Base-by-base conservation (phyloP, 2,888 invertebrate genomes). In the Cephonodes hylas region DNA sequence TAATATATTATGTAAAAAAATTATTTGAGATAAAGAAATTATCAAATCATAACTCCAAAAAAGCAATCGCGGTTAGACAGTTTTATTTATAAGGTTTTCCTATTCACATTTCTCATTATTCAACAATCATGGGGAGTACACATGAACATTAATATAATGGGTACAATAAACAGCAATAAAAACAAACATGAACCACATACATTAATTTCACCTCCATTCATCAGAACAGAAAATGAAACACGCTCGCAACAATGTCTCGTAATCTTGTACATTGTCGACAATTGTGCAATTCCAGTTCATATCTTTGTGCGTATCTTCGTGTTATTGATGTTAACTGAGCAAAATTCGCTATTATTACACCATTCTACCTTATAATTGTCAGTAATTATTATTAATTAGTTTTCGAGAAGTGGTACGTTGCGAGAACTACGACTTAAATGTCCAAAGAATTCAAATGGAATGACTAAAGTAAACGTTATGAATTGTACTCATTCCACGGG, bases 321-420 rank as follows among this genome's bases (percentile, higher is more conserved):
- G 27, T 38, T 48, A 63, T 57, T 61, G 58, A 46, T 45, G 18
- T 46, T 38, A 61, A 65, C 64, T 63, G 45, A 63, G 61, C 31
- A 42, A 8, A 31, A 44, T 25, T 27, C 27, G 25, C 6, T 4
- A 25, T 57, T 42, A 53, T 42, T 59, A 57, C 64, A 23, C 18
- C 27, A 53, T 53, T 53, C 27, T 31, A 18, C 53, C 10, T 18
- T 27, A 5, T 53, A 53, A 53, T 31, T 53, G 18, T 53, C 18
- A 31, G 31, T 53, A 18, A 53, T 53, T 53, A 48, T n/a, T n/a
- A 15, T 48, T n/a, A 48, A 15, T 48, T 27, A 48, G 25, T 27
- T 53, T 53, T 53, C 53, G 2, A 53, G 27, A 18, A 53, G 31
- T 53, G 53, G 18, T 27, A 46, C 46, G 5, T 18, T 53, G 31